Evolutionary conservation across 2,888 invertebrate species (phyloP), one percentile per base, ranked within the genome.

Genomic region (Emmelina monodactyla): DNA sequence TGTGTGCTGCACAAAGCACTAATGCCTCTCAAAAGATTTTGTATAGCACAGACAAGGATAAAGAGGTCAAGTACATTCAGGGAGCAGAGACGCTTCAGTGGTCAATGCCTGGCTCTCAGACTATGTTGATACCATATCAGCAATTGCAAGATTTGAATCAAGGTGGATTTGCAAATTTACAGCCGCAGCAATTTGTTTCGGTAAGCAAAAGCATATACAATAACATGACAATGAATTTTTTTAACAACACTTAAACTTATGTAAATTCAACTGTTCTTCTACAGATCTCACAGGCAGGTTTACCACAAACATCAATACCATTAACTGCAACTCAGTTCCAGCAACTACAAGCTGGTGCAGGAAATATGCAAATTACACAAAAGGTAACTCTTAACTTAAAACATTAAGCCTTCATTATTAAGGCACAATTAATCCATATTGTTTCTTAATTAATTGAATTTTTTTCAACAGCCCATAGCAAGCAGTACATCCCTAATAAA

Each of bases 401-500:
- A n/a, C n/a, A n/a, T n/a, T n/a, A n/a, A n/a, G n/a, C n/a, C n/a
- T n/a, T n/a, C n/a, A n/a, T n/a, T n/a, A n/a, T n/a, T n/a, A n/a
- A n/a, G n/a, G n/a, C n/a, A n/a, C n/a, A n/a, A 9, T 19, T 19
- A 9, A 6, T 19, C 5, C 19, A 19, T 19, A 19, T 6, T 19
- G 19, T 19, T 19, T 6, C 19, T 19, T 19, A 9, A 19, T 5
- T 9, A 19, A 40, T 36, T 42, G 34, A 35, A 39, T 55, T 58
- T 62, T 59, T 52, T 51, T 55, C 62, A 46, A 62, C 78, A 78
- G 78, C 78, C 78, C 25, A 68, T 76, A 58, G 68, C 50, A 41
- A 71, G 75, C 75, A 76, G 75, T 65, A 73, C 70, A 47, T 75
- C 78, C 43, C 60, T 79, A 56, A 78, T 79, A 65, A 79, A 79